These are phyloP conservation scores for Lonchura striata DNA, from an alignment of 2,113 vertebrate species.

Conservation along the genomic window DNA sequence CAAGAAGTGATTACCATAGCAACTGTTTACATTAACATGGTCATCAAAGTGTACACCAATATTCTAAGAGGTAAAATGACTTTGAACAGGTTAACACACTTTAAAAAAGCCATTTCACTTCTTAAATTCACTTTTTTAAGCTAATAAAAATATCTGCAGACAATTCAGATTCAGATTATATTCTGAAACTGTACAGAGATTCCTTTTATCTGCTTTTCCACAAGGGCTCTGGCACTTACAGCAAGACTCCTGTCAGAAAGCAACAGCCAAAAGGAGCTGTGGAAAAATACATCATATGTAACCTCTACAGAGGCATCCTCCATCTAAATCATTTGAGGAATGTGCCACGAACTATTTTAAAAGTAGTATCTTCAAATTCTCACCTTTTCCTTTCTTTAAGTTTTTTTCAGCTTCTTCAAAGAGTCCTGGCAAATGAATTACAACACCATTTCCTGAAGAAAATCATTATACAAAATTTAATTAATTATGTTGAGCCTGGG, in stretches of 20 bases:
- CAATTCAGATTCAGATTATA: neutral
- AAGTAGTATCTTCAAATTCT: neutral
- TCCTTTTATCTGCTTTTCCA: neutral
- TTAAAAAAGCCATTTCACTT: neutral
- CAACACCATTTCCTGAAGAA: slow-evolving; percentile 92
- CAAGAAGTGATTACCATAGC: neutral
- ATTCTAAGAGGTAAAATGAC: neutral
- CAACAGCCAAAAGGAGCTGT: neutral
- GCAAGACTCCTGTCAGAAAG: neutral
- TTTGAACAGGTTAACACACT: neutral
- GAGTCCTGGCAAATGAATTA: slow-evolving; percentile 96
- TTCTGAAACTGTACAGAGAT: neutral
- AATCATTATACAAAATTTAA: neutral
- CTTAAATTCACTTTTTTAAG: neutral
- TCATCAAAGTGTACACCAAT: neutral
- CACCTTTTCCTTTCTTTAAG: slow-evolving; percentile 90
- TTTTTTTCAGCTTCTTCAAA: slow-evolving; percentile 98
- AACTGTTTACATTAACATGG: neutral
- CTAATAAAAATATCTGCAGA: neutral
- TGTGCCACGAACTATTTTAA: neutral
- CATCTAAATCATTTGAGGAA: neutral
- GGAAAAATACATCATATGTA: neutral
- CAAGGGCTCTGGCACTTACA: neutral
- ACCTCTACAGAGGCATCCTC: neutral
- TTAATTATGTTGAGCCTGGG: neutral